These are phyloP conservation scores for Gopherus evgoodei DNA, from an alignment of 2,113 vertebrate species.

Conservation along the genomic window DNA sequence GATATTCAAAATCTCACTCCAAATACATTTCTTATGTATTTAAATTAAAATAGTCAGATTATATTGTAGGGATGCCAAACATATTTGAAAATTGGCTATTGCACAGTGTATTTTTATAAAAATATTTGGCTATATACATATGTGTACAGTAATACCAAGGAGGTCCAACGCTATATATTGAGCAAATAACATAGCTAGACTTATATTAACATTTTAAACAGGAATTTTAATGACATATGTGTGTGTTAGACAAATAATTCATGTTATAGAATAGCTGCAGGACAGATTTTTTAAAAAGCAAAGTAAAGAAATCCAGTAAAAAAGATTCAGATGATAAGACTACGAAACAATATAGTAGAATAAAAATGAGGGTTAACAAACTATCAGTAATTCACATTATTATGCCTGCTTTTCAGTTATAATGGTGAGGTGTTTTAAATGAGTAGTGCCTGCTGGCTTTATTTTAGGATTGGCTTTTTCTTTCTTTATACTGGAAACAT, in stretches of 20 bases:
- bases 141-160: fast-evolving
- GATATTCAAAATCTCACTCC: background rate
- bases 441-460: background rate
- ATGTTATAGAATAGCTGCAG: background rate
- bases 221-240: background rate
- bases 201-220: background rate
- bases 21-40: background rate
- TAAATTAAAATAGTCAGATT: background rate
- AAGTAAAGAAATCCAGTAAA: background rate
- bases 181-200: background rate
- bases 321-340: background rate
- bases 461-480: background rate
- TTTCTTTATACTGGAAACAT: fast-evolving
- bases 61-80: background rate
- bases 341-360: background rate
- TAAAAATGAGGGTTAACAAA: background rate
- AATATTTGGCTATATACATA: background rate
- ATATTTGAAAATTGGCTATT: background rate
- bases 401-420: background rate
- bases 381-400: background rate
- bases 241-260: background rate
- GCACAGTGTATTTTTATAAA: background rate
- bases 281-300: background rate
- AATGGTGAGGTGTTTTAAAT: background rate
- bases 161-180: fast-evolving